These are phyloP conservation scores for Nannoperca australis DNA, from an alignment of 2,797 vertebrate genomes.

Conservation along the genomic window DNA sequence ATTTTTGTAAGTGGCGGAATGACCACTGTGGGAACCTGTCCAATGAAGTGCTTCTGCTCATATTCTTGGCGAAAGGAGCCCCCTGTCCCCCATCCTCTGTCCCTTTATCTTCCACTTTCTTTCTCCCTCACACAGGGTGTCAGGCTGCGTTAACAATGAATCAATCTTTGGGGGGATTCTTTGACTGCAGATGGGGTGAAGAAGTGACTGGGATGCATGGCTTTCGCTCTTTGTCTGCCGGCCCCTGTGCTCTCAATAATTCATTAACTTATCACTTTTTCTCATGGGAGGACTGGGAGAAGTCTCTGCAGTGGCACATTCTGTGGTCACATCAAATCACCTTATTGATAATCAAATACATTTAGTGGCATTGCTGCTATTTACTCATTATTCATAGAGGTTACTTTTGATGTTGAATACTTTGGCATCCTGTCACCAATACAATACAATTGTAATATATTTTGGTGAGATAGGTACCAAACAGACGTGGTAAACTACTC, in stretches of 20 bases:
- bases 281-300: conserved; percentile 71
- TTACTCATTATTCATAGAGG: background rate
- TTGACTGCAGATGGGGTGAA: conserved; percentile 89
- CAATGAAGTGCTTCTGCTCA: conserved; percentile 81
- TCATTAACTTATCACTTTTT: conserved; percentile 87
- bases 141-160: conserved; percentile 90
- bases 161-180: conserved; percentile 88
- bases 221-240: conserved; percentile 82
- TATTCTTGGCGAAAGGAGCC: conserved; percentile 84
- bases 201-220: conserved; percentile 82
- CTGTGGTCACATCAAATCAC: conserved; percentile 44
- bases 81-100: conserved; percentile 83
- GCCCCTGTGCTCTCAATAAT: conserved; percentile 83
- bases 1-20: conserved; percentile 68
- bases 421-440: background rate
- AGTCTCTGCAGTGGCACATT: conserved; percentile 52
- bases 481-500: background rate
- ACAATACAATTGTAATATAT: background rate
- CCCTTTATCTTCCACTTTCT: conserved; percentile 84
- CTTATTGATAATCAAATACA: conserved; percentile 42
- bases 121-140: conserved; percentile 86
- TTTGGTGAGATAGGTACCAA: background rate
- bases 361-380: conserved; percentile 23
- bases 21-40: conserved; percentile 85
- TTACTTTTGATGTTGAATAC: background rate